Evolutionary conservation across 2,797 vertebrate species (phyloP), one percentile per base, ranked within the genome.

Genomic region (Todus mexicanus): DNA sequence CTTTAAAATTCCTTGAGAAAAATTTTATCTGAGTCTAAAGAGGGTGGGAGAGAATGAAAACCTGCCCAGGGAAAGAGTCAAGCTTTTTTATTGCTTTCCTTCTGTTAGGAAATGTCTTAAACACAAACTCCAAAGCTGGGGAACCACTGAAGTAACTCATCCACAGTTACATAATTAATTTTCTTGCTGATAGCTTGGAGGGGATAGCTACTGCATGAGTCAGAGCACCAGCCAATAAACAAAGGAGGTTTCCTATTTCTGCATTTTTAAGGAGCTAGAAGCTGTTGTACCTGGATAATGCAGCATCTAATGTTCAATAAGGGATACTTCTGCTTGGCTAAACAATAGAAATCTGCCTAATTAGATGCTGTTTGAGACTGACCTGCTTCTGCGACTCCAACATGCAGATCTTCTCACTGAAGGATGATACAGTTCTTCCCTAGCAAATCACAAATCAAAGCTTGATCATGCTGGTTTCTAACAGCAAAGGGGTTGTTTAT

Each of bases 281-380:
- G 78, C 64, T 68, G 27, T 57, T 92, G 15, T 23, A 79, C 42
- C 15, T 20, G 80, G 53, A 57, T 71, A 82, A 60, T 57, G 73
- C 56, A 94, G 83, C 42, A 35, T 53, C 80, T 84, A 12, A 69
- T n/a, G 14, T 33, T 92, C 57, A 54, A 61, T 35, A 76, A 91
- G 93, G 90, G 76, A 92, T 91, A 57, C 47, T 27, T 79, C 87
- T 91, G 57, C 84, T 93, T 89, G 84, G 84, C 60, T 76, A 63
- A 95, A 94, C 81, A 92, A 89, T 21, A 92, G 75, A 93, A 92
- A 89, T 69, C 75, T 93, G 69, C 93, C 75, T 90, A 94, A 95
- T 96, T 91, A 91, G 77, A 61, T 59, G 53, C 57, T 79, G 82
- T 68, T 91, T 84, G 90, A 88, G 89, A 63, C 47, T 47, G 82